Percentiles rank a stretch among this genome's conserved stretches.
Conservation (phyloP, 2,888 invertebrate species). For the Linyphia triangularis region DNA sequence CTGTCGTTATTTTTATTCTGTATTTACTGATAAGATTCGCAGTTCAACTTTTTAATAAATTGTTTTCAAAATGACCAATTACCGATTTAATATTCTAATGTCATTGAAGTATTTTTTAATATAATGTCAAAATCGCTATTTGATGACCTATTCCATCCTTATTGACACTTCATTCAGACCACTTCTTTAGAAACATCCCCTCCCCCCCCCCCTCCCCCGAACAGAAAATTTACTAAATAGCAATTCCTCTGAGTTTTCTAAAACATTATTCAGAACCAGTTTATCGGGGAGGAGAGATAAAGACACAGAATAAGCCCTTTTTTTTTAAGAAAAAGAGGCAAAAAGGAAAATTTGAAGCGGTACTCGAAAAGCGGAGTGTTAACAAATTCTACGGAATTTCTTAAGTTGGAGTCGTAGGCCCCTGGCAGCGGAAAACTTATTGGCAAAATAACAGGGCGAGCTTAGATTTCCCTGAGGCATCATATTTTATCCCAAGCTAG, state of each 20-base stretch:
- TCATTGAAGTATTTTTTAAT: too few relatives aligned
- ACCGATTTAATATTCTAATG: too few relatives aligned
- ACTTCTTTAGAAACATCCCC: not conserved
- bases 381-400: conserved; percentile 71
- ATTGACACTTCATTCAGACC: not conserved
- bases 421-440: conserved; percentile 57
- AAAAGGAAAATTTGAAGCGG: conserved; percentile 25
- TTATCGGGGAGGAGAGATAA: conserved; percentile 48
- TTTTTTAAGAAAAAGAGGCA: conserved; percentile 6
- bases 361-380: conserved; percentile 61
- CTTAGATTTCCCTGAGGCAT: conserved; percentile 69
- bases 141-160: not conserved
- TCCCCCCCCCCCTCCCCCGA: too few relatives aligned
- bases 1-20: too few relatives aligned
- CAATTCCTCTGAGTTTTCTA: conserved; percentile 10
- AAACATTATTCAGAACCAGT: conserved; percentile 55
- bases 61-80: too few relatives aligned
- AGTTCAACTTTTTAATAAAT: too few relatives aligned
- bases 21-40: too few relatives aligned
- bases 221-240: conserved; percentile 10
- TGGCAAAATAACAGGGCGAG: conserved; percentile 69
- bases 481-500: conserved; percentile 62
- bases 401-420: conserved; percentile 55
- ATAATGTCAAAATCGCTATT: conserved; percentile 8
- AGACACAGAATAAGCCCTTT: conserved; percentile 57